Base-by-base conservation (phyloP, 2,113 vertebrate species). In the Podilymbus podiceps region DNA sequence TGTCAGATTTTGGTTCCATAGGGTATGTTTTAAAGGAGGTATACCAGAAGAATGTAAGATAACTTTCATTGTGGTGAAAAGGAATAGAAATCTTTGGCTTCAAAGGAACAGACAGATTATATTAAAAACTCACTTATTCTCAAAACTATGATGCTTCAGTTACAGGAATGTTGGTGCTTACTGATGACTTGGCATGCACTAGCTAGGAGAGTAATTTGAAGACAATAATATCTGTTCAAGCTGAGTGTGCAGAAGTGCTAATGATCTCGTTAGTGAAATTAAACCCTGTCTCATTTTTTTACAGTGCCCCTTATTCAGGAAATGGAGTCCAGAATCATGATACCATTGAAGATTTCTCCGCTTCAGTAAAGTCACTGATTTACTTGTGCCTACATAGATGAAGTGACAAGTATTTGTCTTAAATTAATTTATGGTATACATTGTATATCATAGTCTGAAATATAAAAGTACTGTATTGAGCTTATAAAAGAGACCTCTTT, bases 291-390 rank as follows among this genome's bases (percentile, higher is more conserved):
- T 91, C 40, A 3, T 2, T 83, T 49, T 87, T 69, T 94, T 93
- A 77, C 97, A 99, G 99, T 99, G 96, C 99, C 99, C 33, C 99
- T 99, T 21, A 99, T 99, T 98, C 99, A 99, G 97, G 99, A 99
- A 97, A 99, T 99, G 99, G 99, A 99, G 73, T 99, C 99, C 95
- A 99, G 99, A 97, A 99, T 99, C 97, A 99, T 99, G 99, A 99
- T 99, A 97, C 99, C 99, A 7, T 97, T 99, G 98, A 99, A 99
- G 98, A 98, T 93, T 55, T 99, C 99, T 6, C 99, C 99, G 35
- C 97, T 99, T 95, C 98, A 99, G 98, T 99, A 98, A 98, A 90
- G 93, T 91, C 85, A 63, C 92, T 92, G 89, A 94, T 95, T 89
- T 85, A 50, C 69, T 77, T 79, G 97, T 98, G 97, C 98, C 98